Conservation (phyloP, 2,113 vertebrate species). For the Xenopus borealis region DNA sequence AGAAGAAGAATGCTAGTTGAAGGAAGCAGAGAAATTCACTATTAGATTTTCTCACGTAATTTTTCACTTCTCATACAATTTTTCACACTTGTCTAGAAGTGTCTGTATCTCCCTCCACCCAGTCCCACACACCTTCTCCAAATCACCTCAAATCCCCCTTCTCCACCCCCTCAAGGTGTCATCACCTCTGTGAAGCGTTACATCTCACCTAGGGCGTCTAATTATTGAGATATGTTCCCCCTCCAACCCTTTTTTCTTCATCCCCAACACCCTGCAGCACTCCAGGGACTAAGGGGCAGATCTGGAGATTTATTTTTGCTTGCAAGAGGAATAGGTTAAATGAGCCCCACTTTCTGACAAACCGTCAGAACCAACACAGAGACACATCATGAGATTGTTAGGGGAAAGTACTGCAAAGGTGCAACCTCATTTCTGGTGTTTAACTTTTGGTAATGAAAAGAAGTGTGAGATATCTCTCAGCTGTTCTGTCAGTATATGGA, state of each 20-base stretch:
- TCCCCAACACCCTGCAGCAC: slow-evolving; percentile 33
- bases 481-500: neutral
- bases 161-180: slow-evolving; percentile 42
- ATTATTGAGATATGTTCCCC: slow-evolving; percentile 42
- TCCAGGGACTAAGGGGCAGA: slow-evolving; percentile 20
- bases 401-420: neutral
- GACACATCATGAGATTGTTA: neutral
- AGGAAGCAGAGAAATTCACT: slow-evolving; percentile 42
- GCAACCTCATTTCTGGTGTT: neutral
- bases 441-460: neutral
- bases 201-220: slow-evolving; percentile 46
- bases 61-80: slow-evolving; percentile 45
- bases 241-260: slow-evolving; percentile 36
- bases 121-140: slow-evolving; percentile 39
- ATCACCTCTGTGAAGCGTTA: slow-evolving; percentile 45
- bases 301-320: slow-evolving; percentile 10
- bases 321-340: slow-evolving; percentile 6
- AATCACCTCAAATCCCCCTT: slow-evolving; percentile 43
- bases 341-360: slow-evolving; percentile 5
- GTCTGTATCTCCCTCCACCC: slow-evolving; percentile 37
- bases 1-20: slow-evolving; percentile 21
- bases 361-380: neutral
- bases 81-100: slow-evolving; percentile 47
- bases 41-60: slow-evolving; percentile 46
- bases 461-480: neutral